These are phyloP conservation scores for Antigone vipio DNA, from an alignment of 2,113 vertebrate genomes.

Conservation along the genomic window DNA sequence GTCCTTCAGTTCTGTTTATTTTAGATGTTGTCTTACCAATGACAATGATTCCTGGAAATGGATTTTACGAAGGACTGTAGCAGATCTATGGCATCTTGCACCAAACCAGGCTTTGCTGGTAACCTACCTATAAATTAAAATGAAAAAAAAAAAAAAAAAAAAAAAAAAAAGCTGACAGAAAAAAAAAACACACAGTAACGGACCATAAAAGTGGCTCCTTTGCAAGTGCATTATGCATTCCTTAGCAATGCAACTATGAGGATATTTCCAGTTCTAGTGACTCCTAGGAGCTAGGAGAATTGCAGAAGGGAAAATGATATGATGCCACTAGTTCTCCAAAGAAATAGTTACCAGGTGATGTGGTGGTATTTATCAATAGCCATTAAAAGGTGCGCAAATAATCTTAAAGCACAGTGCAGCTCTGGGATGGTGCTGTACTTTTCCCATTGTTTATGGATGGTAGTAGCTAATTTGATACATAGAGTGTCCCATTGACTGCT, in stretches of 20 bases:
- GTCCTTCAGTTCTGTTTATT: background rate
- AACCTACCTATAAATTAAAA: background rate
- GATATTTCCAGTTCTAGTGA: background rate
- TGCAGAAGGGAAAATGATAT: background rate
- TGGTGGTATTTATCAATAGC: background rate
- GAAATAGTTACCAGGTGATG: background rate
- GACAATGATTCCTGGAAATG: background rate
- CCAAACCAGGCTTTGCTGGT: background rate
- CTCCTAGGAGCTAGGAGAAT: background rate
- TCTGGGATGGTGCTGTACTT: background rate
- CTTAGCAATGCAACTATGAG: background rate
- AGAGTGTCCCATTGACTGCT: background rate
- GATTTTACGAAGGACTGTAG: background rate
- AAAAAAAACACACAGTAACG: background rate
- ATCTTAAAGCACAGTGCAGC: background rate
- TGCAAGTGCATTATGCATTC: background rate
- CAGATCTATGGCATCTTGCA: background rate
- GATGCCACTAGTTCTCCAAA: background rate
- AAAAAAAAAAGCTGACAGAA: background rate
- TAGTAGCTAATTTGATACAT: background rate
- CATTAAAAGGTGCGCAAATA: background rate
- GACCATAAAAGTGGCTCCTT: background rate
- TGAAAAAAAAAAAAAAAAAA: too few species aligned
- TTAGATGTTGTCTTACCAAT: background rate
- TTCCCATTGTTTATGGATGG: background rate